A percentile compares a stretch with the other conserved stretches of the same genome.
Conservation (phyloP, 1,140 invertebrate genomes). For the Drosophila orosa region DNA sequence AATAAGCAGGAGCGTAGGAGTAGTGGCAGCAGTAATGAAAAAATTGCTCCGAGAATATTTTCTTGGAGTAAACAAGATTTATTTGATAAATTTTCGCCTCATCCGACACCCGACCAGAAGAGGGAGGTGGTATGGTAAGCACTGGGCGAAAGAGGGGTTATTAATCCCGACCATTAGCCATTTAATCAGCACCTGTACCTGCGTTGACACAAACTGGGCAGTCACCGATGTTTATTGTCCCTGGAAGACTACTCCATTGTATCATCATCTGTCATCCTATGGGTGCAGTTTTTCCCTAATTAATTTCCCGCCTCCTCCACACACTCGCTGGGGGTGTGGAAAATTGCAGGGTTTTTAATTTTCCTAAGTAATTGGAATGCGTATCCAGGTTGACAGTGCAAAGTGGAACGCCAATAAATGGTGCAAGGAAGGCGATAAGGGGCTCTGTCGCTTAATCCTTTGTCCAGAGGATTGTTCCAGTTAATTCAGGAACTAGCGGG, state of each 20-base stretch:
- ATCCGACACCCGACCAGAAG: background rate
- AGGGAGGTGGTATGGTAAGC: background rate
- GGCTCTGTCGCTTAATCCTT: slow-evolving; percentile 15
- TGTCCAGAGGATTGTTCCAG: too few relatives aligned
- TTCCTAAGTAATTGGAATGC: slow-evolving; percentile 70
- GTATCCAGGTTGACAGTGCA: slow-evolving; percentile 35
- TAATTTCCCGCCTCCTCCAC: slow-evolving; percentile 36
- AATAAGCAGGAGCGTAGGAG: slow-evolving; percentile 34
- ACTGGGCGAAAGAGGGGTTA: slow-evolving; percentile 2
- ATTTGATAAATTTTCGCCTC: slow-evolving; percentile 44
- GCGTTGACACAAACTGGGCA: slow-evolving; percentile 30
- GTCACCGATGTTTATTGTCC: slow-evolving; percentile 46
- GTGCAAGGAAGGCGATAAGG: slow-evolving; percentile 31
- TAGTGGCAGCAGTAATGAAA: slow-evolving; percentile 57
- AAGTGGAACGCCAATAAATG: slow-evolving; percentile 28
- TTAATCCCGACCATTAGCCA: slow-evolving; percentile 30
- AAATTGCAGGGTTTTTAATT: slow-evolving; percentile 57
- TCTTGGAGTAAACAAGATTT: slow-evolving; percentile 62
- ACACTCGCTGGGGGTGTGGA: slow-evolving; percentile 7
- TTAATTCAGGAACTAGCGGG: slow-evolving; percentile 11
- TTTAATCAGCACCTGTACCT: slow-evolving; percentile 28
- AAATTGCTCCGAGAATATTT: slow-evolving; percentile 70
- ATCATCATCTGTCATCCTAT: slow-evolving; percentile 50
- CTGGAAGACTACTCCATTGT: slow-evolving; percentile 14
- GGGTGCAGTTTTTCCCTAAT: slow-evolving; percentile 39